Evolutionary conservation across 2,113 vertebrate species (phyloP).

Genomic region (Microcebus lehilahytsara): DNA sequence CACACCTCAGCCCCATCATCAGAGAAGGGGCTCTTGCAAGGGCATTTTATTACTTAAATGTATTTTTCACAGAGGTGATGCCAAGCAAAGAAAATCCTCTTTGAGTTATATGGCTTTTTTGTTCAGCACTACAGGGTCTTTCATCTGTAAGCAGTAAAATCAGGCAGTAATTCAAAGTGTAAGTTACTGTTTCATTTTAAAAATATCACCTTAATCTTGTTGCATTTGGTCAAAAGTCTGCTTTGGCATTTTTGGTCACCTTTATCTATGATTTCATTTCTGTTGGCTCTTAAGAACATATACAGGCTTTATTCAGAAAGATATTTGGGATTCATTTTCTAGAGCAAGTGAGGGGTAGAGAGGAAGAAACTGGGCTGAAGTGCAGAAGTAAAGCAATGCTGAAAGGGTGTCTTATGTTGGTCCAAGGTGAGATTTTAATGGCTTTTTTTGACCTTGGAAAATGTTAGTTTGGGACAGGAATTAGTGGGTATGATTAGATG

Average conservation of each 20-base stretch:
- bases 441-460: conserved; percentile 50
- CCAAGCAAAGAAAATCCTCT: conserved; percentile 71
- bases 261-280: conserved; percentile 35
- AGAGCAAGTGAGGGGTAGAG: neutral
- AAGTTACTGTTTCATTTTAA: conserved; percentile 66
- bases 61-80: conserved; percentile 65
- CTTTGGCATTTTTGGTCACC: conserved; percentile 35
- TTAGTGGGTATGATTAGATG: neutral
- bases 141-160: conserved; percentile 76
- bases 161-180: conserved; percentile 74
- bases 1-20: conserved; percentile 59
- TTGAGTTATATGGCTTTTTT: conserved; percentile 68
- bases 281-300: neutral
- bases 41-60: conserved; percentile 76
- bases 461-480: neutral
- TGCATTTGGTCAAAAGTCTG: conserved; percentile 51
- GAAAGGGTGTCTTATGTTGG: neutral
- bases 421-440: conserved; percentile 29
- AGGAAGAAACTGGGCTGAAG: neutral
- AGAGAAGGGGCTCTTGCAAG: conserved; percentile 46
- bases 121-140: conserved; percentile 66
- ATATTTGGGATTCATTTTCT: neutral
- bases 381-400: neutral
- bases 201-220: conserved; percentile 70
- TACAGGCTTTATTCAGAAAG: neutral